A percentile compares a stretch with the other conserved stretches of the same genome.
Evolutionary conservation across 53 echinoderm and acorn worm species (phyloP).

Genomic region (Crossaster papposus): DNA sequence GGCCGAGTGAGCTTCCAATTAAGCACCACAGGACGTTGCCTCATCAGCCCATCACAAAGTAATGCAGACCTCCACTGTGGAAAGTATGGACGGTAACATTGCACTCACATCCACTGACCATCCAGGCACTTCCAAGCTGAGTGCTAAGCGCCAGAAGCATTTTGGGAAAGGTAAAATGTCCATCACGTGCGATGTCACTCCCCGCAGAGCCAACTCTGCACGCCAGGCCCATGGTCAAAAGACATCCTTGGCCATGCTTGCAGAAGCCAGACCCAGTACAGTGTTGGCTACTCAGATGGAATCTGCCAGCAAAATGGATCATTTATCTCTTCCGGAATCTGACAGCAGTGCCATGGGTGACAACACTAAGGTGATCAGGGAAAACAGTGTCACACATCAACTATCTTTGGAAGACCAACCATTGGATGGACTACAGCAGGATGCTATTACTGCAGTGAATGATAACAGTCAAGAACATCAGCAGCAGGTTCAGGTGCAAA

Average conservation of each 20-base stretch:
- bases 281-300: constrained; percentile 22
- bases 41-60: background rate
- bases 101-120: constrained; percentile 19
- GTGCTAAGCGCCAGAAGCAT: background rate
- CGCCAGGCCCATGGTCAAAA: background rate
- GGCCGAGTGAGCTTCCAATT: constrained; percentile 4
- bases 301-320: background rate
- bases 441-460: constrained; percentile 4
- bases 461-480: background rate
- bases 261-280: constrained; percentile 16
- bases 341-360: constrained; percentile 33
- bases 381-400: constrained; percentile 1
- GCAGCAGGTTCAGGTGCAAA: background rate
- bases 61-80: background rate
- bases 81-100: constrained; percentile 19
- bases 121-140: background rate
- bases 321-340: background rate
- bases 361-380: constrained; percentile 9
- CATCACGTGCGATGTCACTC: background rate
- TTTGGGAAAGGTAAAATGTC: background rate
- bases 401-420: background rate
- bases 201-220: constrained; percentile 27
- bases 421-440: background rate
- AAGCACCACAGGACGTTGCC: constrained; percentile 25
- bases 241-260: constrained; percentile 13